Percentiles rank a stretch among this genome's conserved stretches.
phyloP scores from a whole-genome alignment of 2,888 invertebrate species.

The Eumacrocentrus americanus region DNA sequence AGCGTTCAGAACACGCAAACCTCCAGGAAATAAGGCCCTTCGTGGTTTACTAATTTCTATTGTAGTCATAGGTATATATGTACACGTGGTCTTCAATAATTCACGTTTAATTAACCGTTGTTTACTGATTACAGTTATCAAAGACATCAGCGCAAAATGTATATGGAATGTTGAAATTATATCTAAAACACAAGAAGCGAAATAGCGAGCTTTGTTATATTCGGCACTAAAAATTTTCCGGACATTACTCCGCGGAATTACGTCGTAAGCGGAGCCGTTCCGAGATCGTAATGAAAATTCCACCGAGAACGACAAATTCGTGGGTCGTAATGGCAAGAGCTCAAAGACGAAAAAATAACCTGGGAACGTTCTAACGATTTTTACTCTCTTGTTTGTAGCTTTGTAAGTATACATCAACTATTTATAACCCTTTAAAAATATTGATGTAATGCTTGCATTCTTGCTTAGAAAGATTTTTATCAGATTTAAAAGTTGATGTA shows the following conservation, averaged over 20 bases:
- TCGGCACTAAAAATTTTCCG: slow-evolving; percentile 31
- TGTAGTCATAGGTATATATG: background rate
- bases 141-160: slow-evolving; percentile 15
- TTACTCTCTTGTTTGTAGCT: background rate
- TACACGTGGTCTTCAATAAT: background rate
- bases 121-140: slow-evolving; percentile 19
- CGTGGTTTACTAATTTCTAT: slow-evolving; percentile 1
- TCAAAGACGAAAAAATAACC: slow-evolving; percentile 11
- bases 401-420: background rate
- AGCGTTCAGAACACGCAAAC: slow-evolving; percentile 12
- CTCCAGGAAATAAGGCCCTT: background rate
- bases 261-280: slow-evolving; percentile 38
- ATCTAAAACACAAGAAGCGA: background rate
- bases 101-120: background rate
- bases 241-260: slow-evolving; percentile 38
- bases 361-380: background rate
- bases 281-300: slow-evolving; percentile 39
- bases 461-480: too few species aligned
- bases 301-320: slow-evolving; percentile 33
- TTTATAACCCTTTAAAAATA: too few species aligned
- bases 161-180: slow-evolving; percentile 22
- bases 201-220: slow-evolving; percentile 28
- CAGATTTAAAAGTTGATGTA: too few species aligned
- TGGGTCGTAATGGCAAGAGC: slow-evolving; percentile 30
- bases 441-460: too few species aligned